A percentile compares a stretch with the other conserved stretches of the same genome.
Conservation (phyloP, 2,888 invertebrate species). For the Mactromeris polynyma region DNA sequence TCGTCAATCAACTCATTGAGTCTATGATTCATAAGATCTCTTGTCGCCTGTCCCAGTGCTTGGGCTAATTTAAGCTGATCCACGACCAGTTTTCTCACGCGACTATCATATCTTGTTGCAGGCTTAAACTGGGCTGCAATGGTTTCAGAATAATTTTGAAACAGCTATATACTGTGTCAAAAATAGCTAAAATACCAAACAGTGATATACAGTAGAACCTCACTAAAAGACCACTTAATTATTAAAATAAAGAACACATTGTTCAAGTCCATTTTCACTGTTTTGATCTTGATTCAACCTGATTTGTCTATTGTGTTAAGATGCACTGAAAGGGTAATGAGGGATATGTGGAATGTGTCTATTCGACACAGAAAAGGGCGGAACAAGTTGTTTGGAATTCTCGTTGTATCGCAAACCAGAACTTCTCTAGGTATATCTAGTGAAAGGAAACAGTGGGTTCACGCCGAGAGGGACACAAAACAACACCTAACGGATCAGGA, state of each 20-base stretch:
- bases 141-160: background rate
- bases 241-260: too few relatives aligned
- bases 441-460: too few relatives aligned
- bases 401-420: too few relatives aligned
- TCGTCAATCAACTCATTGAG: conserved; percentile 35
- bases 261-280: too few relatives aligned
- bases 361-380: too few relatives aligned
- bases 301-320: background rate
- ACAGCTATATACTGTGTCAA: background rate
- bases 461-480: too few relatives aligned
- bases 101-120: background rate
- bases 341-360: too few relatives aligned
- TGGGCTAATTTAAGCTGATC: conserved; percentile 12
- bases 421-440: too few relatives aligned
- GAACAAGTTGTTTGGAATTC: too few relatives aligned
- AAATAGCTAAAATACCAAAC: too few relatives aligned
- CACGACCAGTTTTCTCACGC: background rate
- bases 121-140: background rate
- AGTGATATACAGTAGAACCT: background rate
- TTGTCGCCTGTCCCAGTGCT: background rate
- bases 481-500: too few relatives aligned
- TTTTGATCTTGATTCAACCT: background rate
- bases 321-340: background rate
- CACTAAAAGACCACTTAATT: too few relatives aligned
- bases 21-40: conserved; percentile 11